A percentile compares a stretch with the other conserved stretches of the same genome.
These are phyloP conservation scores for Apodemia duryi DNA, from an alignment of 2,888 invertebrate species.

Conservation along the genomic window DNA sequence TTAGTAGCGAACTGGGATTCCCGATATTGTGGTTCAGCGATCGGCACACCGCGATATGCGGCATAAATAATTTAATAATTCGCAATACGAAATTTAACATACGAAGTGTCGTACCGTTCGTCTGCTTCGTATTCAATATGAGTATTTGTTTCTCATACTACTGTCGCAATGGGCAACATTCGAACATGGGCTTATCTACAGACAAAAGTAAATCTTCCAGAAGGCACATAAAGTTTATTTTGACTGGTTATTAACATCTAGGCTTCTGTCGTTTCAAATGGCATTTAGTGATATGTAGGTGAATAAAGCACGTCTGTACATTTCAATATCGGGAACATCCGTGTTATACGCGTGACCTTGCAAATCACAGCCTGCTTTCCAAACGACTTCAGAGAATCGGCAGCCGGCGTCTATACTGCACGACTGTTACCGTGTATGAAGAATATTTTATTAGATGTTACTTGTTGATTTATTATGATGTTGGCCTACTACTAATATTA, in stretches of 20 bases:
- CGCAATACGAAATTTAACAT: constrained; percentile 79
- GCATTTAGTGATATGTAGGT: constrained; percentile 75
- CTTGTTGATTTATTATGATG: constrained; percentile 57
- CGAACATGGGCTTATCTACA: constrained; percentile 48
- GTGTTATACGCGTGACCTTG: constrained; percentile 80
- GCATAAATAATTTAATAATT: constrained; percentile 80
- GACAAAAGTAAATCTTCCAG: constrained; percentile 54
- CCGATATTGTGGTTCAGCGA: constrained; percentile 77
- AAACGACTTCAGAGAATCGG: constrained; percentile 75
- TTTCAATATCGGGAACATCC: constrained; percentile 80
- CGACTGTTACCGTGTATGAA: constrained; percentile 59
- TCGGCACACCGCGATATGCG: constrained; percentile 71
- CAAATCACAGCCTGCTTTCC: constrained; percentile 80
- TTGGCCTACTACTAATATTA: constrained; percentile 45
- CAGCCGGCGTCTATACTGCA: constrained; percentile 68
- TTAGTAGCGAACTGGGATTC: constrained; percentile 77
- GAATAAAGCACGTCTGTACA: constrained; percentile 79
- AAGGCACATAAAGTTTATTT: constrained; percentile 53
- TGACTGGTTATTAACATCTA: constrained; percentile 38
- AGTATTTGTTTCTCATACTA: constrained; percentile 78
- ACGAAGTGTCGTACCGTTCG: constrained; percentile 74
- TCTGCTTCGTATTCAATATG: constrained; percentile 77
- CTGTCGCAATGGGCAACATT: constrained; percentile 73
- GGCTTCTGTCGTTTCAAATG: constrained; percentile 70
- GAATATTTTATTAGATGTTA: constrained; percentile 64